phyloP scores from a whole-genome alignment of 1,140 invertebrate genomes.

The Luehdorfia chinensis region DNA sequence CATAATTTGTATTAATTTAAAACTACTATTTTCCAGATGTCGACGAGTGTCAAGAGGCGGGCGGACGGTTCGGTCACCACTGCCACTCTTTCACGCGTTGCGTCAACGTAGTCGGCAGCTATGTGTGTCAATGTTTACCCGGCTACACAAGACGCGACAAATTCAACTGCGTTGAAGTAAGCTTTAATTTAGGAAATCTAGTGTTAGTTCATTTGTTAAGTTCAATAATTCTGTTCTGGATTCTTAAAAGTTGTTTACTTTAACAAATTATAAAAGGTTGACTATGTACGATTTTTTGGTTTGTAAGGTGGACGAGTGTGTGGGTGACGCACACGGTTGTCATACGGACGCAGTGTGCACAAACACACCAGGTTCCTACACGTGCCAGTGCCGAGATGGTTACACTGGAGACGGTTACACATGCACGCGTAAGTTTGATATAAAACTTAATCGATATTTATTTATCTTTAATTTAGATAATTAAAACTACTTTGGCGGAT shows the following conservation, averaged over 20 bases:
- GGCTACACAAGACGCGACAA: slow-evolving; percentile 87
- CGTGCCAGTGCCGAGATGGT: slow-evolving; percentile 88
- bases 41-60: slow-evolving; percentile 87
- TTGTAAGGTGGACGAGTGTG: slow-evolving; percentile 84
- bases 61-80: slow-evolving; percentile 86
- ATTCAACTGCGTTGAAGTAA: slow-evolving; percentile 87
- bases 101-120: slow-evolving; percentile 87
- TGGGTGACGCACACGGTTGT: slow-evolving; percentile 83
- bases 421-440: slow-evolving; percentile 84
- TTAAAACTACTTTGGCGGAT: no score
- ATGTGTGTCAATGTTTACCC: slow-evolving; percentile 89
- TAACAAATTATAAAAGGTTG: no score
- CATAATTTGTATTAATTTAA: no score
- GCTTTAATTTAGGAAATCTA: no score
- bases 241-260: no score
- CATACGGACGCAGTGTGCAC: slow-evolving; percentile 88
- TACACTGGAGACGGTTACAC: slow-evolving; percentile 90
- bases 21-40: slow-evolving; percentile 86
- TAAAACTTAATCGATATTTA: neutral
- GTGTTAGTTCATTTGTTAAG: no score
- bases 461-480: no score
- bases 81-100: slow-evolving; percentile 89
- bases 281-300: no score
- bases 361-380: slow-evolving; percentile 91
- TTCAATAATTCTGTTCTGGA: no score